Percentiles rank a stretch among this genome's conserved stretches.
Evolutionary conservation across 2,113 vertebrate species (phyloP).

Genomic region (Amphiprion ocellaris): DNA sequence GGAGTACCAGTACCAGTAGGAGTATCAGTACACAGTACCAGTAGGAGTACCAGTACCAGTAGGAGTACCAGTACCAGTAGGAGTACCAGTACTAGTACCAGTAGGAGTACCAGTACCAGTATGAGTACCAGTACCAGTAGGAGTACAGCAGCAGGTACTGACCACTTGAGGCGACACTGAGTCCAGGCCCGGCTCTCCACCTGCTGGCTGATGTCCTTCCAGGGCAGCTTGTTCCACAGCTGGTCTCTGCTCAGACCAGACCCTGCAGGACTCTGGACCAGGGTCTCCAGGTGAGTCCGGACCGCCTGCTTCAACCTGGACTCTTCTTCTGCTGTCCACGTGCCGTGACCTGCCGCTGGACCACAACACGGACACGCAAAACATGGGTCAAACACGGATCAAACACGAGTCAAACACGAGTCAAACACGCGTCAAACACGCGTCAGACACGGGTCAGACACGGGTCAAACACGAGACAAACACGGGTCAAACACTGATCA

Average conservation of each 20-base stretch:
- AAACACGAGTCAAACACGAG: no score
- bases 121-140: no score
- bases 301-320: constrained; percentile 54
- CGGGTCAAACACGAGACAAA: no score
- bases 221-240: constrained; percentile 75
- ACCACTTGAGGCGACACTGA: constrained; percentile 77
- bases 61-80: no score
- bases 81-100: no score
- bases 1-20: no score
- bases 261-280: constrained; percentile 3
- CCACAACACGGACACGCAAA: background rate
- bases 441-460: no score
- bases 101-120: background rate
- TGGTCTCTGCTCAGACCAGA: constrained; percentile 56
- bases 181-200: constrained; percentile 61
- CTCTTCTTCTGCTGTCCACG: constrained; percentile 51
- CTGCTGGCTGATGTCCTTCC: constrained; percentile 66
- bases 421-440: no score
- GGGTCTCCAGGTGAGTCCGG: constrained; percentile 45
- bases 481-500: no score
- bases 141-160: constrained; percentile 14
- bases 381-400: no score
- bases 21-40: no score
- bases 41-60: no score
- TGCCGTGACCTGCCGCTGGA: constrained; percentile 15